These are phyloP conservation scores for Euzetes globulus DNA, from an alignment of 2,888 invertebrate species.

Conservation along the genomic window DNA sequence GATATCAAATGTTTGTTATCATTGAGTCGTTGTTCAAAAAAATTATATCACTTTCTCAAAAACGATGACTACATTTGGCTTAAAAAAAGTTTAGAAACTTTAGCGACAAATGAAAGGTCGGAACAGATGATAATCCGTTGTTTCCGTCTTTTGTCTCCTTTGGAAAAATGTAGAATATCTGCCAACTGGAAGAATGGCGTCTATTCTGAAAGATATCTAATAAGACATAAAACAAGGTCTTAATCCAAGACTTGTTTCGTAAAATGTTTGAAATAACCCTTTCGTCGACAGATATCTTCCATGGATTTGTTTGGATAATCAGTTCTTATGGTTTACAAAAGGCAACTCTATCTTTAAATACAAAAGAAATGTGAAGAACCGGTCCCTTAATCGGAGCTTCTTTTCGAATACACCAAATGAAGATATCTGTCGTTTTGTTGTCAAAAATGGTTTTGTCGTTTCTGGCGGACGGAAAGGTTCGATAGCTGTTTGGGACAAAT, in stretches of 20 bases:
- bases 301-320: conserved; percentile 52
- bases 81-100: conserved; percentile 45
- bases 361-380: conserved; percentile 30
- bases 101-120: conserved; percentile 48
- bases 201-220: not conserved
- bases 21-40: conserved; percentile 51
- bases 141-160: conserved; percentile 43
- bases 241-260: not conserved
- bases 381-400: not conserved
- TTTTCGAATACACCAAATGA: conserved; percentile 35
- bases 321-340: conserved; percentile 54
- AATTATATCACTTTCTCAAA: conserved; percentile 51
- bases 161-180: conserved; percentile 43
- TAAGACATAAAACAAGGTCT: conserved; percentile 31
- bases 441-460: conserved; percentile 44
- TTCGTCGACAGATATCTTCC: conserved; percentile 48
- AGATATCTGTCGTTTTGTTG: conserved; percentile 52
- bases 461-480: conserved; percentile 38
- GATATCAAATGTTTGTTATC: conserved; percentile 35
- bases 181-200: conserved; percentile 26
- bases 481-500: conserved; percentile 46
- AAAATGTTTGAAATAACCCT: not conserved
- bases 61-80: conserved; percentile 48
- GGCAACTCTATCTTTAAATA: conserved; percentile 47
- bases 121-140: conserved; percentile 34